Percentiles rank a stretch among this genome's conserved stretches.
These are phyloP conservation scores for Uropetala carovei DNA, from an alignment of 2,888 invertebrate genomes.

Conservation along the genomic window DNA sequence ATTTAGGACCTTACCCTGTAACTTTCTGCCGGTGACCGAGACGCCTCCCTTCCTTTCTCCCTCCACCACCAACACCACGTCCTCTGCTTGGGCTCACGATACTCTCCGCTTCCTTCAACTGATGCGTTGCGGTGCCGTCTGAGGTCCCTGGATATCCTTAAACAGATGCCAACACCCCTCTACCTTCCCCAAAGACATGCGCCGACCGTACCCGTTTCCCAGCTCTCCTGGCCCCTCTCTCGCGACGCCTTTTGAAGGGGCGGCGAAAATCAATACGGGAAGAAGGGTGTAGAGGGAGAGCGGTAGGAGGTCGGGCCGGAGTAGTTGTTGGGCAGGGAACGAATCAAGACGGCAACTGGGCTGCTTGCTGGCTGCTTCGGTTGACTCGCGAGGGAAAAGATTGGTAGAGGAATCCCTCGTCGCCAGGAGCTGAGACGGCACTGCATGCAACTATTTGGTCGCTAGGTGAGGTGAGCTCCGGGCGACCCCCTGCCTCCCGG, in stretches of 20 bases:
- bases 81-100: too few species aligned
- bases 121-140: not conserved
- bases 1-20: too few species aligned
- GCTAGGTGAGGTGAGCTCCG: too few species aligned
- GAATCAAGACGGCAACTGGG: slow-evolving; percentile 4
- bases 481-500: too few species aligned
- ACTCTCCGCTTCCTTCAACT: not conserved
- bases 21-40: too few species aligned
- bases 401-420: not conserved
- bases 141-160: not conserved
- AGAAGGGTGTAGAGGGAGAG: slow-evolving; percentile 5
- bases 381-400: not conserved
- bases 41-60: too few species aligned
- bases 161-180: not conserved
- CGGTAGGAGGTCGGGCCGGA: not conserved
- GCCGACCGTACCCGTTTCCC: not conserved
- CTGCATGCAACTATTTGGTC: too few species aligned
- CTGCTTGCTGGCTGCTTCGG: not conserved
- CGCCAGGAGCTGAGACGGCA: not conserved
- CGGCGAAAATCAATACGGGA: slow-evolving; percentile 15
- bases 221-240: not conserved
- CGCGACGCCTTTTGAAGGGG: not conserved
- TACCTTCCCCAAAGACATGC: not conserved
- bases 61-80: too few species aligned
- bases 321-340: not conserved